A percentile compares a stretch with the other conserved stretches of the same genome.
These are phyloP conservation scores for Adelosebastes latens DNA, from an alignment of 2,797 vertebrate species.

Conservation along the genomic window DNA sequence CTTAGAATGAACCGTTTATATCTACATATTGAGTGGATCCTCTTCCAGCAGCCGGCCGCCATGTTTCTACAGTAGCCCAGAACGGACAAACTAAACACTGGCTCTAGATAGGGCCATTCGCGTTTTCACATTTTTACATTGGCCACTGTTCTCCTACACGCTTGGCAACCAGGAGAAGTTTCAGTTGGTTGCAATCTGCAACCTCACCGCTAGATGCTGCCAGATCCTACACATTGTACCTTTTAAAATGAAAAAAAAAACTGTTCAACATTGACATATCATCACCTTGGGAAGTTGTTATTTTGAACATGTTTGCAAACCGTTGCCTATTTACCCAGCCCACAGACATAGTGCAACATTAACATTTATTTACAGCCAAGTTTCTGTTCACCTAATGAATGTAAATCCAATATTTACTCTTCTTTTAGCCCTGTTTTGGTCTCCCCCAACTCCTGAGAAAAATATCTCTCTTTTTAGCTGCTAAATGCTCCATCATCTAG, in stretches of 20 bases:
- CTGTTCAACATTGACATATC: not conserved
- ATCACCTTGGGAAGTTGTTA: not conserved
- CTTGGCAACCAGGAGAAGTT: too few species aligned
- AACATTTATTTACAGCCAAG: not conserved
- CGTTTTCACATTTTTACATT: too few species aligned
- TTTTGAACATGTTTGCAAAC: not conserved
- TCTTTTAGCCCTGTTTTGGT: not conserved
- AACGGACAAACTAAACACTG: rapidly evolving
- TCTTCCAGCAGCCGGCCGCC: too few species aligned
- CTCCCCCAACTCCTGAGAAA: not conserved
- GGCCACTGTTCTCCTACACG: too few species aligned
- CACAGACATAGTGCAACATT: not conserved
- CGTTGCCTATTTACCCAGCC: not conserved
- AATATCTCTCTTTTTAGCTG: not conserved
- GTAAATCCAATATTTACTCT: too few species aligned
- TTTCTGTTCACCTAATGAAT: too few species aligned
- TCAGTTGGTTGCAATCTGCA: too few species aligned
- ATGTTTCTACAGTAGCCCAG: too few species aligned
- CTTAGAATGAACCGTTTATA: rapidly evolving
- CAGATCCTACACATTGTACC: too few species aligned
- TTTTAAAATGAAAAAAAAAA: not conserved
- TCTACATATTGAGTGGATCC: too few species aligned
- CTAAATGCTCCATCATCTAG: not conserved
- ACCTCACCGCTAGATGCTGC: too few species aligned
- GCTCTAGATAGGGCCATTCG: too few species aligned